phyloP scores from a whole-genome alignment of 37 sponge, comb jelly and placozoan species.

The Eunapius fragilis region DNA sequence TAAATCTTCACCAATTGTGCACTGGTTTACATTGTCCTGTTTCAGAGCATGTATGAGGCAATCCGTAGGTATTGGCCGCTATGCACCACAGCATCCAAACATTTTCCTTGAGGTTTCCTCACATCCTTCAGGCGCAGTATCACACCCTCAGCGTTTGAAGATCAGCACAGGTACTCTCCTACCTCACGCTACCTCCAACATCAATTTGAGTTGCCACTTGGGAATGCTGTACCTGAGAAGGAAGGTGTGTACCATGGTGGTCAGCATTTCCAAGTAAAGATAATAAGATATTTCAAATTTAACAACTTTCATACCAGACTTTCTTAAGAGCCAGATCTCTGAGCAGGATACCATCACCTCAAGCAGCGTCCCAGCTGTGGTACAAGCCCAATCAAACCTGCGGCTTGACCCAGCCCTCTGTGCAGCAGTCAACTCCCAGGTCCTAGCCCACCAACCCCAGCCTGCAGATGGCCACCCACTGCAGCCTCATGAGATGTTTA shows the following conservation, averaged over 20 bases:
- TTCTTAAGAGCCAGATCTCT: background rate
- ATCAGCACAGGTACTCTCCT: background rate
- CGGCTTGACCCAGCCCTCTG: slow-evolving; percentile 33
- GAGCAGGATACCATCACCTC: background rate
- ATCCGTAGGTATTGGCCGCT: slow-evolving; percentile 62
- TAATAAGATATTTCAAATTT: no score
- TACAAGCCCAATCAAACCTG: background rate
- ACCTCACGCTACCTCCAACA: background rate
- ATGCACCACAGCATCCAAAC: background rate
- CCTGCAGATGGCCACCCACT: background rate
- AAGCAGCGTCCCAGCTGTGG: background rate
- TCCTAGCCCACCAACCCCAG: background rate
- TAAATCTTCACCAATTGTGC: background rate
- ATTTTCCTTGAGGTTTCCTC: background rate
- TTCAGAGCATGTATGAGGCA: slow-evolving; percentile 77
- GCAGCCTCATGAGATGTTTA: background rate
- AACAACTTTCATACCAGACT: no score
- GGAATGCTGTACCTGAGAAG: slow-evolving; percentile 16
- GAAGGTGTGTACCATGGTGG: slow-evolving; percentile 8
- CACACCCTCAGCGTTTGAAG: slow-evolving; percentile 51
- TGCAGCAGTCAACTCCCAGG: slow-evolving; percentile 42
- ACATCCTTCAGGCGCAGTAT: slow-evolving; percentile 29
- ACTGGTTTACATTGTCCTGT: background rate
- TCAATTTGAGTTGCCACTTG: slow-evolving; percentile 48
- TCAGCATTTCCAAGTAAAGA: no score